A percentile compares a stretch with the other conserved stretches of the same genome.
Evolutionary conservation across 2,888 invertebrate genomes (phyloP).

Genomic region (Ormyrus rosae): DNA sequence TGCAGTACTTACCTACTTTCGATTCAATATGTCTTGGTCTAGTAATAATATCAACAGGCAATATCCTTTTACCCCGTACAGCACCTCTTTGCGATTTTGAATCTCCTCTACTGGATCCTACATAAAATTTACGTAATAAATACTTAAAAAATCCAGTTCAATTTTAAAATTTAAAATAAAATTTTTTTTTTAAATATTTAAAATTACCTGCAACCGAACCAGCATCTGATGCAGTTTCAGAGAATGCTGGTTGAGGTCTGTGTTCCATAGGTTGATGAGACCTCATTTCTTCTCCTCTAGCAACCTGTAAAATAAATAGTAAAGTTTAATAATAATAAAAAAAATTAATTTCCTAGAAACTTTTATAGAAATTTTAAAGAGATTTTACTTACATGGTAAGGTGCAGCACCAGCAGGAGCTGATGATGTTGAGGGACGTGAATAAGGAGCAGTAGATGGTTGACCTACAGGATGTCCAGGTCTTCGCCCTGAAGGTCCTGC

Average conservation of each 20-base stretch:
- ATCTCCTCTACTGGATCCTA: slow-evolving; percentile 39
- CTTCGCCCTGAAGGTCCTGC: neutral
- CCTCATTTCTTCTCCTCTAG: slow-evolving; percentile 28
- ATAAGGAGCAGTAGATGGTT: neutral
- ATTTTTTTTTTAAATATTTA: neutral
- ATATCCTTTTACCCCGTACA: slow-evolving; percentile 78
- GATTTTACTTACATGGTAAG: neutral
- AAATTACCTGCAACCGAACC: slow-evolving; percentile 41
- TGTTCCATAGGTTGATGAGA: neutral
- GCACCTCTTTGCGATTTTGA: slow-evolving; percentile 77
- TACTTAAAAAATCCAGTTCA: neutral
- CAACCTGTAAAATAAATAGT: slow-evolving; percentile 23
- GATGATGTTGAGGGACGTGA: slow-evolving; percentile 9
- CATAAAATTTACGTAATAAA: neutral
- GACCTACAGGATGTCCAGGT: neutral
- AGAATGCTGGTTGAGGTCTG: slow-evolving; percentile 16
- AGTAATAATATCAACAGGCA: slow-evolving; percentile 76
- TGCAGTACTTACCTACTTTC: slow-evolving; percentile 69
- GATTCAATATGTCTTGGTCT: slow-evolving; percentile 64
- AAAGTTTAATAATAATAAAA: neutral
- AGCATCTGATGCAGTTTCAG: slow-evolving; percentile 47
- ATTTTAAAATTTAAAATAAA: neutral
- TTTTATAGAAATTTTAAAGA: neutral
- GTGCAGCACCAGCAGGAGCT: neutral
- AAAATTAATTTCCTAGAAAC: neutral